Conservation (phyloP, 2,888 invertebrate genomes). For the Harpalus rubripes region DNA sequence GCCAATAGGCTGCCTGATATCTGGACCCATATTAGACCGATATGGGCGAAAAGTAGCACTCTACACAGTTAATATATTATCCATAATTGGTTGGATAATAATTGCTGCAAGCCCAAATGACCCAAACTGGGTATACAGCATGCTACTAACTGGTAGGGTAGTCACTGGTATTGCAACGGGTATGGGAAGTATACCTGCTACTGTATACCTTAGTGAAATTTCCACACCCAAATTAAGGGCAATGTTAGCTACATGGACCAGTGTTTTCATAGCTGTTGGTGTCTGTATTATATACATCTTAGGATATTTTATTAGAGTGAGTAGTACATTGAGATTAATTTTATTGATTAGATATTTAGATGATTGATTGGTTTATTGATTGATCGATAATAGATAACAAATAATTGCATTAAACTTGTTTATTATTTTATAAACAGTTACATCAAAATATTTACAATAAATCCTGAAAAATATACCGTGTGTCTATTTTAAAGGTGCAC, state of each 20-base stretch:
- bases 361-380: neutral
- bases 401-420: too few relatives aligned
- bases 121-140: conserved; percentile 72
- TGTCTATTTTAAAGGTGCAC: too few relatives aligned
- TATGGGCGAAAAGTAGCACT: conserved; percentile 79
- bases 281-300: conserved; percentile 79
- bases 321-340: conserved; percentile 57
- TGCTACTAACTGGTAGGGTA: conserved; percentile 77
- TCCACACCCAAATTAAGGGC: conserved; percentile 77
- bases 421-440: too few relatives aligned
- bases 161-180: conserved; percentile 79
- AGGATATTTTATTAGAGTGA: conserved; percentile 78
- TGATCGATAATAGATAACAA: neutral
- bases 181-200: conserved; percentile 79
- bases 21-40: conserved; percentile 78
- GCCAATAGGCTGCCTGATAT: conserved; percentile 79
- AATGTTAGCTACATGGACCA: conserved; percentile 80
- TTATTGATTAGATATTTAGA: neutral
- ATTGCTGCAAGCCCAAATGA: conserved; percentile 76
- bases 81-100: conserved; percentile 79
- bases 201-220: conserved; percentile 80
- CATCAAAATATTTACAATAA: too few relatives aligned
- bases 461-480: too few relatives aligned
- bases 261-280: conserved; percentile 78
- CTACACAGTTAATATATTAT: conserved; percentile 77